phyloP scores from a whole-genome alignment of 2,797 vertebrate genomes.

The Phrynocephalus vlangalii region DNA sequence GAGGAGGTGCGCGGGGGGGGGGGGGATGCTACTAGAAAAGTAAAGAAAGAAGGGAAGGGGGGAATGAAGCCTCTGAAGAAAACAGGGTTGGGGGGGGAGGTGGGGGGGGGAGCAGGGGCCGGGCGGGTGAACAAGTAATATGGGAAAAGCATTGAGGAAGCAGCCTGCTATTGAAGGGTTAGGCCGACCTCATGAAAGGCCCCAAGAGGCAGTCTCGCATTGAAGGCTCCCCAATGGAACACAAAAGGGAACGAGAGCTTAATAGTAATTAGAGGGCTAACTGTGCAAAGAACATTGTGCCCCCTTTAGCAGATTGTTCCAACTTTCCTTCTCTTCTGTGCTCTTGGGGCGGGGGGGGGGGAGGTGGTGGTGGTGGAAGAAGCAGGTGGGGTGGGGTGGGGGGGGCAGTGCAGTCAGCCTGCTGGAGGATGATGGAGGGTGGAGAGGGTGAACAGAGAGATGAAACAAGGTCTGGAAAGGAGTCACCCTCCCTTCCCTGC shows the following conservation, averaged over 20 bases:
- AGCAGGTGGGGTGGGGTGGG: no score
- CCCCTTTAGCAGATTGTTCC: slow-evolving; percentile 74
- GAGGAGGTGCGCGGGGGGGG: slow-evolving; percentile 47
- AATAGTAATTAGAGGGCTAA: slow-evolving; percentile 84
- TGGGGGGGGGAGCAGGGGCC: neutral
- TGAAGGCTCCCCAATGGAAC: slow-evolving; percentile 72
- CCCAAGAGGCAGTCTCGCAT: slow-evolving; percentile 75
- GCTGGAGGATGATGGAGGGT: no score
- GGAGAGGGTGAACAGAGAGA: no score
- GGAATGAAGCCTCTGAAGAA: slow-evolving; percentile 41
- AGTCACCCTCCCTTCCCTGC: slow-evolving; percentile 41
- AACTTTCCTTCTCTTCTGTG: slow-evolving; percentile 64
- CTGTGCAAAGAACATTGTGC: slow-evolving; percentile 75
- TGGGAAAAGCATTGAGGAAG: slow-evolving; percentile 39
- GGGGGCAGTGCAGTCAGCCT: no score
- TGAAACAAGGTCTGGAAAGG: no score
- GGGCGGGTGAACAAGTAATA: slow-evolving; percentile 40
- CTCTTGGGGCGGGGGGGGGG: slow-evolving; percentile 27
- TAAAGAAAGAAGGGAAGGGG: slow-evolving; percentile 79
- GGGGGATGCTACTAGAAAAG: slow-evolving; percentile 86
- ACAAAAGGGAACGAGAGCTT: slow-evolving; percentile 78
- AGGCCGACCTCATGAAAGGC: slow-evolving; percentile 79
- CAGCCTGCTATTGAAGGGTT: slow-evolving; percentile 72
- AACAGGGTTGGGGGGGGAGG: slow-evolving; percentile 16
- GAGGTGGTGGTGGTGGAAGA: neutral